Percentiles rank a stretch among this genome's conserved stretches.
Conservation (phyloP, 2,888 invertebrate genomes). For the Notocelia uddmanniana region DNA sequence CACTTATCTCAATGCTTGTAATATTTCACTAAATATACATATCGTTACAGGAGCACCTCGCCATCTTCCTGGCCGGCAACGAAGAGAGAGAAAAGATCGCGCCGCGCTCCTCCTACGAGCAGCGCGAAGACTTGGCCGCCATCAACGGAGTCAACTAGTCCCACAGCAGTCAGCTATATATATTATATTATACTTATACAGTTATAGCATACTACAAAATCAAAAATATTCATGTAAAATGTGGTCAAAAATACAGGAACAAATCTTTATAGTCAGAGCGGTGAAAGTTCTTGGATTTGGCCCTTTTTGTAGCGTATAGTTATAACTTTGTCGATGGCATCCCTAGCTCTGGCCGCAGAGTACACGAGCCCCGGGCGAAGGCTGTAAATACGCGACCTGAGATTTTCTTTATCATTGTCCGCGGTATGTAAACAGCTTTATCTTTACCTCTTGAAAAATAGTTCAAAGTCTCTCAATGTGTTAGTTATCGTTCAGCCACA, state of each 20-base stretch:
- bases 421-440: background rate
- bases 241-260: background rate
- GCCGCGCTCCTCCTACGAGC: conserved; percentile 73
- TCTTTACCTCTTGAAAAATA: background rate
- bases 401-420: background rate
- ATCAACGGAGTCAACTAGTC: conserved; percentile 78
- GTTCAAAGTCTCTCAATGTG: background rate
- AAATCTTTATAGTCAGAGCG: background rate
- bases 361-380: conserved; percentile 2
- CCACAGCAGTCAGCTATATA: background rate
- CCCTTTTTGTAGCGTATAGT: too few relatives aligned
- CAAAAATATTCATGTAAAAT: background rate
- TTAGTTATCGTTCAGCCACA: background rate
- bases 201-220: background rate
- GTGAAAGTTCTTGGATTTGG: too few relatives aligned
- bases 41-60: conserved; percentile 86
- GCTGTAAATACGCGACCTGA: too few relatives aligned
- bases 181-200: background rate
- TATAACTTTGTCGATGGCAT: background rate
- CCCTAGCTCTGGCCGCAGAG: background rate
- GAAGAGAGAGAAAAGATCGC: conserved; percentile 87
- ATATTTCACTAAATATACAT: background rate
- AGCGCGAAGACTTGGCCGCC: conserved; percentile 73
- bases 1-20: background rate
- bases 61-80: conserved; percentile 88